Evolutionary conservation across 2,797 vertebrate species (phyloP).

Genomic region (Mus caroli): DNA sequence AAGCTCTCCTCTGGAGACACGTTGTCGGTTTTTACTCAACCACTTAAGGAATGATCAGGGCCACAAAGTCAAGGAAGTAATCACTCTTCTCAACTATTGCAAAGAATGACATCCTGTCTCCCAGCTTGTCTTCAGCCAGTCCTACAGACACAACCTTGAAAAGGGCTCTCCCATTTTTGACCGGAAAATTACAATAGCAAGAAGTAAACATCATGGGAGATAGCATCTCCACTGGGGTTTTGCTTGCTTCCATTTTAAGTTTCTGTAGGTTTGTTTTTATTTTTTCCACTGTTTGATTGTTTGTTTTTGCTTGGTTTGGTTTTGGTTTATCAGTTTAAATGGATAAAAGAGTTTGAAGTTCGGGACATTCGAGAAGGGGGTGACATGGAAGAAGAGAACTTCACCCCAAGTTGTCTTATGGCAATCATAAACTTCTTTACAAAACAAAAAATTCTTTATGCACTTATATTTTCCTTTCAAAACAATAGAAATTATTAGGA

Average conservation of each 20-base stretch:
- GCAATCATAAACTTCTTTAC: background rate
- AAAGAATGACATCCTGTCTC: conserved; percentile 66
- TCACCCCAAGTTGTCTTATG: background rate
- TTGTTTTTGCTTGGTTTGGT: background rate
- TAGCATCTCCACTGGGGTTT: background rate
- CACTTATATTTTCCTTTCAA: conserved; percentile 7
- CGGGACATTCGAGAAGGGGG: background rate
- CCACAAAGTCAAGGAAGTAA: conserved; percentile 80
- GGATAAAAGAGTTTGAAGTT: background rate
- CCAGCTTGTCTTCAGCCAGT: conserved; percentile 41
- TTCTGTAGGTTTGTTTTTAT: background rate
- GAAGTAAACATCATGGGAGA: background rate
- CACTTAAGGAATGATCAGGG: conserved; percentile 72
- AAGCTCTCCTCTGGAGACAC: conserved; percentile 74
- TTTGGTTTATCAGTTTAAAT: conserved; percentile 35
- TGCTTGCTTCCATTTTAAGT: conserved; percentile 42
- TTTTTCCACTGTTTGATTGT: background rate
- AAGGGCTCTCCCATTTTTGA: conserved; percentile 58
- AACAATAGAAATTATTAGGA: background rate
- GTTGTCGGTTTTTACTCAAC: conserved; percentile 68
- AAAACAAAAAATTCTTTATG: background rate
- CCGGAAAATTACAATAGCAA: conserved; percentile 70
- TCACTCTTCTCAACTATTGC: conserved; percentile 72
- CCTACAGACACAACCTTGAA: conserved; percentile 60
- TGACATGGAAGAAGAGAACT: background rate